phyloP scores from a whole-genome alignment of 2,888 invertebrate genomes.

The Nudaria mundana region DNA sequence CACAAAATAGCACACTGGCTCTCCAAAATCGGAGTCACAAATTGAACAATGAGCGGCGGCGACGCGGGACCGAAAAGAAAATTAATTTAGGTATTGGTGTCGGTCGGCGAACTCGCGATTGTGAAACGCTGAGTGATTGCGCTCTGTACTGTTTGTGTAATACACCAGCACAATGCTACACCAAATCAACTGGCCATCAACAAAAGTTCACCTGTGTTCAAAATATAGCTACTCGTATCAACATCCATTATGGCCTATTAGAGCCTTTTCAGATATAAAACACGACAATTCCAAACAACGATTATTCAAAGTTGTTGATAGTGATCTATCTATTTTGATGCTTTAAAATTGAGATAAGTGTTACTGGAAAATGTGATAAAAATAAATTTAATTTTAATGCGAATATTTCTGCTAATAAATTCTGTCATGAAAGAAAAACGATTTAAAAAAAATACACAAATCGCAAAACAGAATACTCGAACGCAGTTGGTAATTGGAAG shows the following conservation, averaged over 20 bases:
- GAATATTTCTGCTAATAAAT: no score
- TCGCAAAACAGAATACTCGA: slow-evolving; percentile 59
- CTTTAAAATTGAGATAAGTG: no score
- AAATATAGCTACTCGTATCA: no score
- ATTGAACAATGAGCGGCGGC: slow-evolving; percentile 70
- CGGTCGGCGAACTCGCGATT: slow-evolving; percentile 75
- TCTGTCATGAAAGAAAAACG: no score
- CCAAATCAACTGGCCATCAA: slow-evolving; percentile 68
- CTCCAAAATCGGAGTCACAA: slow-evolving; percentile 63
- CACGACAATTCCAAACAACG: not conserved
- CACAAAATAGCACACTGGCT: slow-evolving; percentile 53
- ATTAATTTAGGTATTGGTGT: slow-evolving; percentile 81
- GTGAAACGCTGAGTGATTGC: slow-evolving; percentile 76
- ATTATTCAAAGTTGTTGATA: no score
- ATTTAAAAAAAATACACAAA: slow-evolving; percentile 71
- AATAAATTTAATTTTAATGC: no score
- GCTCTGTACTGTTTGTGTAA: slow-evolving; percentile 75
- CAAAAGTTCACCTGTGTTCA: slow-evolving; percentile 67
- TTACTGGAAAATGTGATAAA: no score
- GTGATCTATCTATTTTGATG: no score
- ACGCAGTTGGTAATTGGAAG: slow-evolving; percentile 74
- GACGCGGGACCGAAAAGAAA: slow-evolving; percentile 72
- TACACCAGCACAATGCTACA: slow-evolving; percentile 69
- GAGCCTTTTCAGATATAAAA: slow-evolving; percentile 27
- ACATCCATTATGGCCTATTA: slow-evolving; percentile 34